These are phyloP conservation scores for Lutjanus argentimaculatus DNA, from an alignment of 2,797 vertebrate species.

Conservation along the genomic window DNA sequence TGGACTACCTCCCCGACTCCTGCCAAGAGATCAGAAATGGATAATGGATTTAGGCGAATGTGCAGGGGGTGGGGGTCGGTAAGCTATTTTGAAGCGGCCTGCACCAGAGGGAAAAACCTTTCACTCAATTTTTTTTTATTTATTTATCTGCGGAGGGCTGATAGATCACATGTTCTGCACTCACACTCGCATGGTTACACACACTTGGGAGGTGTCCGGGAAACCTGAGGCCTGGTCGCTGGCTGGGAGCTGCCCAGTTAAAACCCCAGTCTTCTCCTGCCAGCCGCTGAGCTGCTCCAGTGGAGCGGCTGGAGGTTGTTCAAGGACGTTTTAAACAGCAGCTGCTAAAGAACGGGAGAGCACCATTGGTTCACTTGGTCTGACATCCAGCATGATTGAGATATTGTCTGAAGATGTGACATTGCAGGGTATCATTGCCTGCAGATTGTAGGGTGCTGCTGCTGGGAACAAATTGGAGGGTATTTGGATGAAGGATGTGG, in stretches of 20 bases:
- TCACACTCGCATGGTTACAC: slow-evolving; percentile 33
- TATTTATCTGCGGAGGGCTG: slow-evolving; percentile 31
- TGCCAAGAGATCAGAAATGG: slow-evolving; percentile 59
- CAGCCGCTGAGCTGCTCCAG: slow-evolving; percentile 24
- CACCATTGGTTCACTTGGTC: slow-evolving; percentile 32
- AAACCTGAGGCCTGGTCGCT: not conserved
- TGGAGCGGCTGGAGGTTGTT: slow-evolving; percentile 55
- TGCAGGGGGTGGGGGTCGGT: not conserved
- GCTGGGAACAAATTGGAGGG: slow-evolving; percentile 45
- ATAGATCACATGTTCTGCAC: slow-evolving; percentile 45
- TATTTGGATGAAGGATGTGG: slow-evolving; percentile 52
- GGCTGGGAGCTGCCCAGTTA: slow-evolving; percentile 28
- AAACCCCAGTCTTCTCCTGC: slow-evolving; percentile 21
- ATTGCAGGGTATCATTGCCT: slow-evolving; percentile 47
- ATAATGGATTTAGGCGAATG: slow-evolving; percentile 66
- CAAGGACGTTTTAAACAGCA: slow-evolving; percentile 60
- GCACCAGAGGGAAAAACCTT: slow-evolving; percentile 36
- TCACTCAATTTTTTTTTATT: slow-evolving; percentile 26
- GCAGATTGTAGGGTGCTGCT: slow-evolving; percentile 46
- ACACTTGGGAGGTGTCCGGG: slow-evolving; percentile 21
- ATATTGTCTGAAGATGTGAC: slow-evolving; percentile 53
- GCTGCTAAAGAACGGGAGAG: slow-evolving; percentile 36
- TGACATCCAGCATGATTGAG: slow-evolving; percentile 48
- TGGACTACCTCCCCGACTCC: slow-evolving; percentile 50
- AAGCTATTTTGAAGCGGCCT: slow-evolving; percentile 55